phyloP scores from a whole-genome alignment of 2,888 invertebrate species.

The Apamea epomidion region DNA sequence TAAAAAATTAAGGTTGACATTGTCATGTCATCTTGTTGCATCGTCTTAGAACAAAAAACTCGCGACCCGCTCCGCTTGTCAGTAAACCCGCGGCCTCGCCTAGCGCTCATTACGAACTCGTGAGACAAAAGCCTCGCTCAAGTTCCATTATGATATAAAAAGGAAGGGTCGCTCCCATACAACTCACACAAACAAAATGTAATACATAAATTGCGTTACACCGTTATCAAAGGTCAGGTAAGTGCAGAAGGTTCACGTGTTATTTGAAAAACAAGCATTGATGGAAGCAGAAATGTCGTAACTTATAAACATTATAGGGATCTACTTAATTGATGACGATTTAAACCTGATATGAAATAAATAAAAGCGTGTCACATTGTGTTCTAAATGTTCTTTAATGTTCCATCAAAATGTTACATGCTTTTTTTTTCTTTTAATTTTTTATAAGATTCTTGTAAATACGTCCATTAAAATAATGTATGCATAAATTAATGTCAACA shows the following conservation, averaged over 20 bases:
- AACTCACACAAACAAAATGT: slow-evolving; percentile 61
- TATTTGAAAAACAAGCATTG: background rate
- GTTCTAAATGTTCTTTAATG: too few relatives aligned
- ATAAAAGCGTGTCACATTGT: too few relatives aligned
- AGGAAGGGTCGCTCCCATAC: slow-evolving; percentile 65
- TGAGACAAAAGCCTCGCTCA: slow-evolving; percentile 71
- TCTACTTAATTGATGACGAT: background rate
- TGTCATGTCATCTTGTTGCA: background rate
- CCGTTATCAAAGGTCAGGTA: slow-evolving; percentile 1
- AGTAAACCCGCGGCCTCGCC: slow-evolving; percentile 16
- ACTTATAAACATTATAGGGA: background rate
- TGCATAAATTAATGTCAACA: background rate
- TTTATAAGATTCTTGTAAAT: background rate
- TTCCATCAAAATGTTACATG: too few relatives aligned
- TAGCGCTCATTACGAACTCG: slow-evolving; percentile 72
- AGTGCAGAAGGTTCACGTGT: slow-evolving; percentile 22
- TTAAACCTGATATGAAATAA: too few relatives aligned
- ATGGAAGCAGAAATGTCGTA: background rate
- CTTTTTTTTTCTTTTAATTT: too few relatives aligned
- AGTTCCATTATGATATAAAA: slow-evolving; percentile 75
- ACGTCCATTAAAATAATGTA: background rate
- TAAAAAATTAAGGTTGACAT: background rate
- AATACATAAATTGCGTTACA: slow-evolving; percentile 63
- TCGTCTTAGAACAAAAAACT: background rate
- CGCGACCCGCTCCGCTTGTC: slow-evolving; percentile 17